These are phyloP conservation scores for Rhabdomys pumilio DNA, from an alignment of 2,797 vertebrate genomes.

Conservation along the genomic window DNA sequence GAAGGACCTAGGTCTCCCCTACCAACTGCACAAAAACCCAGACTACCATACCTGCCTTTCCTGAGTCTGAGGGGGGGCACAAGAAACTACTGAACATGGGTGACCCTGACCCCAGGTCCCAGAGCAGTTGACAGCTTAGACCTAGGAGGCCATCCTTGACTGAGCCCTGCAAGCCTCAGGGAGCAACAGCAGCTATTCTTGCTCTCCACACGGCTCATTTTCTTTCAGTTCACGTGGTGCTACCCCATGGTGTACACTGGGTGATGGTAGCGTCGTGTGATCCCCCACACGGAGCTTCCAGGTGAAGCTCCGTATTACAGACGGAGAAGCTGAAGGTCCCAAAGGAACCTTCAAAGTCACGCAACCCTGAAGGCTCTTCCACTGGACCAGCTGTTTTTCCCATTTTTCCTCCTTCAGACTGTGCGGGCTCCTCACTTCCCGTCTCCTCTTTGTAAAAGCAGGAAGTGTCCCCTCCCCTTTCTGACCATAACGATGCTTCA, in stretches of 20 bases:
- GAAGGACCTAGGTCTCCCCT: background rate
- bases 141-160: background rate
- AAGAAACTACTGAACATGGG: background rate
- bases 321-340: background rate
- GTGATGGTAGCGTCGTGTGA: background rate
- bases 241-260: fast-evolving
- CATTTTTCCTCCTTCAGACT: fast-evolving
- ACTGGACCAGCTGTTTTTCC: background rate
- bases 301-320: background rate
- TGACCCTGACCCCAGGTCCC: background rate
- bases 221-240: background rate
- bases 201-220: background rate
- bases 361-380: background rate
- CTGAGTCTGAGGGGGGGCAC: conserved; percentile 3
- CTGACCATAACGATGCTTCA: conserved; percentile 52
- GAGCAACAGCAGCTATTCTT: too few species aligned
- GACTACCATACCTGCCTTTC: background rate
- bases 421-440: fast-evolving
- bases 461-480: background rate
- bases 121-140: fast-evolving
- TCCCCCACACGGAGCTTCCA: fast-evolving
- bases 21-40: fast-evolving
- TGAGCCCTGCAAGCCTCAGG: fast-evolving
- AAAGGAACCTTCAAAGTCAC: background rate
- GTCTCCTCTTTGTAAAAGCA: background rate